phyloP scores from a whole-genome alignment of 2,797 vertebrate species.

The Smutsia gigantea region DNA sequence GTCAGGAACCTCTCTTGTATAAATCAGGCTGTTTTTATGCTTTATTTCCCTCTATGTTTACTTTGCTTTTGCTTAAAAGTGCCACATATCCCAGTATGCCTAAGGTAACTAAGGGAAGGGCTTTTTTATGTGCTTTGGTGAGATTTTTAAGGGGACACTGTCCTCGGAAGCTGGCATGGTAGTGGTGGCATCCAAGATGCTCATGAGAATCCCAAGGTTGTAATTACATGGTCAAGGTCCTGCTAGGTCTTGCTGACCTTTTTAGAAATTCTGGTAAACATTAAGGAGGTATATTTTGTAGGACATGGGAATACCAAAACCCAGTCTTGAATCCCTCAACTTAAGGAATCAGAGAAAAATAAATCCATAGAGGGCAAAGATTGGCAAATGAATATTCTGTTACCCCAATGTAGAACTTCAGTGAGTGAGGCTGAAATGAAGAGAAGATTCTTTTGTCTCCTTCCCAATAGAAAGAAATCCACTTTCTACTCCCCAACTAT shows the following conservation, averaged over 20 bases:
- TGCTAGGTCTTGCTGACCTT: not conserved
- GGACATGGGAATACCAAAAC: not conserved
- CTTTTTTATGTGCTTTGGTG: not conserved
- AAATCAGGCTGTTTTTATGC: not conserved
- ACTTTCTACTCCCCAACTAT: not conserved
- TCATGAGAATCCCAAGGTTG: not conserved
- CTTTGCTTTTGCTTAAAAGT: not conserved
- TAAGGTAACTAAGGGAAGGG: not conserved
- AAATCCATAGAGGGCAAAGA: not conserved
- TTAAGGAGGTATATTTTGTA: not conserved
- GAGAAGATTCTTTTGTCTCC: not conserved
- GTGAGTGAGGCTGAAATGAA: not conserved
- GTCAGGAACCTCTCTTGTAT: not conserved
- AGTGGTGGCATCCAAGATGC: not conserved
- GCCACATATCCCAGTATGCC: not conserved
- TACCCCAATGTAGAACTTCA: not conserved
- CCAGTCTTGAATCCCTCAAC: not conserved
- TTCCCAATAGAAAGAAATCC: not conserved
- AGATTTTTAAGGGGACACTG: not conserved
- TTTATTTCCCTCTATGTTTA: not conserved
- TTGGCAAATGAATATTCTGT: not conserved
- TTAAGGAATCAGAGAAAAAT: constrained; percentile 6
- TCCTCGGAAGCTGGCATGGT: not conserved
- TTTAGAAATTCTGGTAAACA: not conserved
- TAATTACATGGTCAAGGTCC: not conserved